Percentiles rank a stretch among this genome's conserved stretches.
These are phyloP conservation scores for Irena cyanogastra DNA, from an alignment of 2,113 vertebrate genomes.

Conservation along the genomic window DNA sequence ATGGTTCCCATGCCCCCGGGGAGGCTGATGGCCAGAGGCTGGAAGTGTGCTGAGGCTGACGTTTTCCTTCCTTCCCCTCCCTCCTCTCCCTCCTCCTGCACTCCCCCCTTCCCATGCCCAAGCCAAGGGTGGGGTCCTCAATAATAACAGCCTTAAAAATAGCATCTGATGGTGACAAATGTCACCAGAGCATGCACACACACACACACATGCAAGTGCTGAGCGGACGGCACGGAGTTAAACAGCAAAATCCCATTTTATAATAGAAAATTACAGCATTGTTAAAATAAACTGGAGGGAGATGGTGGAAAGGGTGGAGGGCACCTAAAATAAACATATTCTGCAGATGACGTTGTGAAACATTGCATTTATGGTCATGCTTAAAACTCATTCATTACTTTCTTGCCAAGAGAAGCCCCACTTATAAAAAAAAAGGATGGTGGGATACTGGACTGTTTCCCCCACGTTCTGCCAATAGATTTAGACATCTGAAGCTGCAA, in stretches of 20 bases:
- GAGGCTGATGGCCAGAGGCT: not conserved
- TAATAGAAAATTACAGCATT: constrained; percentile 15
- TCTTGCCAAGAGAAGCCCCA: not conserved
- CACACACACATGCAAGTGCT: not conserved
- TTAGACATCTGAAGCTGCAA: not conserved
- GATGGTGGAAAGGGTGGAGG: not conserved
- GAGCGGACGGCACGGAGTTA: not conserved
- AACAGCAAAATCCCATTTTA: not conserved
- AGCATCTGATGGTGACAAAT: not conserved
- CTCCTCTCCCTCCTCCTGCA: not conserved
- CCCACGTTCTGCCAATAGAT: not conserved
- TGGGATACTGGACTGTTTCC: not conserved
- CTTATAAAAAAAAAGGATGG: not conserved
- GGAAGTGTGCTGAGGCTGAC: not conserved
- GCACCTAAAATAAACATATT: not conserved
- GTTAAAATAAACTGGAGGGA: not conserved
- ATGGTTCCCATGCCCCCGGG: constrained; percentile 17
- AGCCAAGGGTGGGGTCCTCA: constrained; percentile 10
- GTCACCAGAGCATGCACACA: not conserved
- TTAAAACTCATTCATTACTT: not conserved
- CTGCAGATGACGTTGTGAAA: not conserved
- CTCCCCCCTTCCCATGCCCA: not conserved
- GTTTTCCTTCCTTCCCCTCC: not conserved
- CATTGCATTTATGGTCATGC: not conserved
- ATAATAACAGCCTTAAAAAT: constrained; percentile 40